Base-by-base conservation (phyloP, 2,797 vertebrate genomes). In the Furcifer pardalis region DNA sequence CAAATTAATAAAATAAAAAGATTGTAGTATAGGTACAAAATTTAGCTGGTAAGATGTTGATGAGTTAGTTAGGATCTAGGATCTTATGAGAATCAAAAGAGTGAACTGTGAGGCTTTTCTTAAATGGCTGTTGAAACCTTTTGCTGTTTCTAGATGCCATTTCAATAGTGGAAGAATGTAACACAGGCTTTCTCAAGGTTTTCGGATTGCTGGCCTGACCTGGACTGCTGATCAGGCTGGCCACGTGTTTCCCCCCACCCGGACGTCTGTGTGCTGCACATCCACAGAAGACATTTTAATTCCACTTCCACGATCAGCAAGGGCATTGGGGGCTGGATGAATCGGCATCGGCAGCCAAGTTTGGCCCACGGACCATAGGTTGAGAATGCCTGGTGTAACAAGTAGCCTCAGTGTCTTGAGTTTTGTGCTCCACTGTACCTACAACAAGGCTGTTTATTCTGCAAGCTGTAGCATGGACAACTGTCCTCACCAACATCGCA, bases 401-500 rank as follows among this genome's bases (percentile, higher is more conserved):
- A 72, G 35, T 81, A 60, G 52, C 19, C 79, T 21, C 49, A 72
- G 35, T 81, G 79, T 72, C 4, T 75, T 52, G 62, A 40, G 60
- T 75, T n/a, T 37, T n/a, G n/a, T 15, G 63, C 46, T 27, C 52
- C 27, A 27, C 27, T 35, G 8, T 56, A n/a, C 44, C 27, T 49
- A 66, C 46, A 59, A 32, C 35, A 59, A 46, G 30, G 10, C 35
- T 76, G 17, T 56, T 56, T 68, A 21, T 52, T 56, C 13, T 25
- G 49, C 15, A 66, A 83, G 66, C 30, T 66, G 46, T 32, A 42
- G 19, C 27, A 83, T 83, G 82, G 82, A 83, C 76, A 77, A 23
- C 56, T 68, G 74, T 77, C 46, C 25, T 69, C 63, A 80, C 78
- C n/a, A 68, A 30, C 42, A 52, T 9, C 27, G 23, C 62, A 63